Conservation (phyloP, 2,888 invertebrate species). For the Diarsia brunnea region DNA sequence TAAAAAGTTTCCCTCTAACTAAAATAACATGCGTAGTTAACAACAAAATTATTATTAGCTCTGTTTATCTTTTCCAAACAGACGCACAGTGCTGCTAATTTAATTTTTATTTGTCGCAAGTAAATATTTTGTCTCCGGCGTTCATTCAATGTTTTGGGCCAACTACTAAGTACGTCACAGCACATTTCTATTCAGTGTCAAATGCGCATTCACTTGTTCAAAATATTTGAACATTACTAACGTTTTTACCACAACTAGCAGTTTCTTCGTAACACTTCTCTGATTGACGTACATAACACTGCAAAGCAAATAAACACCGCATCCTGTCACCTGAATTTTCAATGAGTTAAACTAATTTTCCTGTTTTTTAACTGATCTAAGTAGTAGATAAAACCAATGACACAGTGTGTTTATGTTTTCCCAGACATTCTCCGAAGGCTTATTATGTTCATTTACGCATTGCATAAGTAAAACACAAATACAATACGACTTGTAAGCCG, state of each 20-base stretch:
- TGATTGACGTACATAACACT: slow-evolving; percentile 74
- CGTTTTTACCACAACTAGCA: slow-evolving; percentile 33
- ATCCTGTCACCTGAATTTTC: slow-evolving; percentile 32
- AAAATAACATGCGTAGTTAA: slow-evolving; percentile 15
- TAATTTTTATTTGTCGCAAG: slow-evolving; percentile 24
- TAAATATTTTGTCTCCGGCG: slow-evolving; percentile 34
- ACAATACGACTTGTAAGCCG: not conserved
- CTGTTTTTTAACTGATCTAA: slow-evolving; percentile 37
- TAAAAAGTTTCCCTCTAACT: not conserved
- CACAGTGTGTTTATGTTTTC: slow-evolving; percentile 17
- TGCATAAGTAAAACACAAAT: slow-evolving; percentile 37
- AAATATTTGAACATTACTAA: slow-evolving; percentile 59
- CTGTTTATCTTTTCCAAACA: slow-evolving; percentile 25
- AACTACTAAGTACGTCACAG: slow-evolving; percentile 44
- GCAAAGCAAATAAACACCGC: slow-evolving; percentile 63
- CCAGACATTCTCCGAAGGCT: slow-evolving; percentile 32
- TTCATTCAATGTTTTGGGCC: slow-evolving; percentile 30
- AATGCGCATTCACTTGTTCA: slow-evolving; percentile 55
- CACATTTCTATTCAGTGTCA: slow-evolving; percentile 59
- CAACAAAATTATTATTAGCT: slow-evolving; percentile 18
- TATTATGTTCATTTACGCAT: slow-evolving; percentile 6
- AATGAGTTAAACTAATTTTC: slow-evolving; percentile 54
- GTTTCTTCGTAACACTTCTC: slow-evolving; percentile 43
- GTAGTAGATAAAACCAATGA: slow-evolving; percentile 35
- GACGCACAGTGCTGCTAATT: slow-evolving; percentile 21